Base-by-base conservation (phyloP, 2,797 vertebrate species). In the Enteromius argenteus region DNA sequence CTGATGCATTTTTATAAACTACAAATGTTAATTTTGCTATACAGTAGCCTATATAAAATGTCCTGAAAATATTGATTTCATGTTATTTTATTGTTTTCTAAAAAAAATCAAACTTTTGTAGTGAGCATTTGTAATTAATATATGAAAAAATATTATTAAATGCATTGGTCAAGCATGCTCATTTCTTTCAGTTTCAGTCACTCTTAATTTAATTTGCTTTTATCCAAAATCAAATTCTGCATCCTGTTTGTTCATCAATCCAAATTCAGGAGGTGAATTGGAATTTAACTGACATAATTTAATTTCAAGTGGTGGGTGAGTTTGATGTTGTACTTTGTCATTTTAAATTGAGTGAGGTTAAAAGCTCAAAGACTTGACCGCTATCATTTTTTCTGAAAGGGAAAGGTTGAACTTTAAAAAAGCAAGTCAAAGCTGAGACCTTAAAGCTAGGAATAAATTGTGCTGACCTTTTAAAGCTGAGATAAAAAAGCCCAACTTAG, bases 401-500 rank as follows among this genome's bases (percentile, higher is more conserved):
- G 51, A 71, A 87, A 85, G 71, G 42, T 71, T 74, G n/a, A 39
- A 51, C 77, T 80, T 35, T 37, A 46, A 80, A 85, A 75, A 42
- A 23, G 15, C 39, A 37, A 51, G 69, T 8, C 42, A 79, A 72
- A 27, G 46, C 56, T 69, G 37, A 23, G 23, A 51, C 71, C 39
- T 80, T 49, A 80, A 72, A 53, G 23, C 30, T 76, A 56, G 39
- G 21, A 49, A 74, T 23, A 66, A 62, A 62, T 76, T 75, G 11
- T 37, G n/a, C 62, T 80, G 86, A 80, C 84, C 80, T 83, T 76
- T 87, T 71, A 53, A 83, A 83, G 62, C 30, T 62, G 79, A 74
- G 39, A 44, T 49, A 84, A 79, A 44, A 60, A 67, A 35, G 27
- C 14, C 21, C 32, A 84, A 87, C n/a, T 44, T 35, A 42, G 44